phyloP scores from a whole-genome alignment of 2,797 vertebrate species.

The Gymnothorax reevesii region DNA sequence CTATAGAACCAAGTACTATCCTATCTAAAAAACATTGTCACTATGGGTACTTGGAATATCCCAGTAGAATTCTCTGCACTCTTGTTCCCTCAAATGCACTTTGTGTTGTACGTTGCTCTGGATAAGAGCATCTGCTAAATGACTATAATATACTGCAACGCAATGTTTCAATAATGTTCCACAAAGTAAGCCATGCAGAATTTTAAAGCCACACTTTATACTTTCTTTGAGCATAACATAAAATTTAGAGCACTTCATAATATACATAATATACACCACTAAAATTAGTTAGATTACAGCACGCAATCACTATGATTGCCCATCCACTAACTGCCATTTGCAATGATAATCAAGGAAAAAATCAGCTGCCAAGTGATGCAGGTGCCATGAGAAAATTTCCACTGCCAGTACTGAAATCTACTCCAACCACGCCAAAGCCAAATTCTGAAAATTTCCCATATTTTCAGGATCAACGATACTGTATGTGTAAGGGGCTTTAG shows the following conservation, averaged over 20 bases:
- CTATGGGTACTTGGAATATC: too few relatives aligned
- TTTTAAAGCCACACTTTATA: background rate
- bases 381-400: background rate
- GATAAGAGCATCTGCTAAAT: too few relatives aligned
- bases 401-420: too few relatives aligned
- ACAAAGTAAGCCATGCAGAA: background rate
- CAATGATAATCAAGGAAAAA: background rate
- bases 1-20: too few relatives aligned
- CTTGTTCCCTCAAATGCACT: too few relatives aligned
- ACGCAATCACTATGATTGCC: slow-evolving; percentile 15
- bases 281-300: background rate
- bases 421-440: background rate
- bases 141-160: too few relatives aligned
- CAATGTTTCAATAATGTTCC: background rate
- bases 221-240: background rate
- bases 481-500: background rate
- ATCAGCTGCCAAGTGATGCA: background rate
- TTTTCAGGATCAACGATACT: background rate
- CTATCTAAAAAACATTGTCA: too few relatives aligned
- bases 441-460: background rate
- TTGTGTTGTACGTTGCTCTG: too few relatives aligned
- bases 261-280: background rate
- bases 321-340: background rate
- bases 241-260: too few relatives aligned
- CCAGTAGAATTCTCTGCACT: too few relatives aligned